phyloP scores from a whole-genome alignment of 2,888 invertebrate genomes.

The Herminia tarsipennalis region DNA sequence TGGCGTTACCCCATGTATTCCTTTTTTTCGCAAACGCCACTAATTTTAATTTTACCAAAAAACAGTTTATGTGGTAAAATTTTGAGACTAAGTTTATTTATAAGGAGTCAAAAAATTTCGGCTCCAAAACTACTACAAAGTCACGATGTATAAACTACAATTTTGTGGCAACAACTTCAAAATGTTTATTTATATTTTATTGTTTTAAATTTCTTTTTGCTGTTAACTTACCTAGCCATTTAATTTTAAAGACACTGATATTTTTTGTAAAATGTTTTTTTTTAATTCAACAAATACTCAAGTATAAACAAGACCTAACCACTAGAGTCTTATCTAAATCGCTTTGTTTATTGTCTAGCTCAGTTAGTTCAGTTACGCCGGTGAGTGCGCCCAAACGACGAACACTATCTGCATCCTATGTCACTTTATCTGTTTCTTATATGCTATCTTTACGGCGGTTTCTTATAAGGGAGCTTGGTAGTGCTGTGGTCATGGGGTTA shows the following conservation, averaged over 20 bases:
- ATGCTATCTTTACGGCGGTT: slow-evolving; percentile 6
- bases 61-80: no score
- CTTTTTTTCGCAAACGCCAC: no score
- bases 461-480: slow-evolving; percentile 2
- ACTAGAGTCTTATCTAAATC: slow-evolving; percentile 35
- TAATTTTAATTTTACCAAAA: no score
- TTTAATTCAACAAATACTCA: no score
- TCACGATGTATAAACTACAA: no score
- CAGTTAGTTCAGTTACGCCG: slow-evolving; percentile 32
- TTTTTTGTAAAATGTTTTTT: no score
- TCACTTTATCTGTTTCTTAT: slow-evolving; percentile 31
- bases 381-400: slow-evolving; percentile 33
- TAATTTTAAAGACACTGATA: no score
- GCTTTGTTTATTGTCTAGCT: slow-evolving; percentile 52
- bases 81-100: no score
- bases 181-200: not conserved
- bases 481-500: not conserved
- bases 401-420: slow-evolving; percentile 30
- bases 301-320: slow-evolving; percentile 24
- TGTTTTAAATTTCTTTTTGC: not conserved
- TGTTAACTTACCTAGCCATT: no score
- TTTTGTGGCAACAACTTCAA: not conserved
- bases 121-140: no score
- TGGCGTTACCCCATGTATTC: no score
- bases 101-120: no score